These are phyloP conservation scores for Chiroxiphia lanceolata DNA, from an alignment of 2,797 vertebrate species.

Conservation along the genomic window DNA sequence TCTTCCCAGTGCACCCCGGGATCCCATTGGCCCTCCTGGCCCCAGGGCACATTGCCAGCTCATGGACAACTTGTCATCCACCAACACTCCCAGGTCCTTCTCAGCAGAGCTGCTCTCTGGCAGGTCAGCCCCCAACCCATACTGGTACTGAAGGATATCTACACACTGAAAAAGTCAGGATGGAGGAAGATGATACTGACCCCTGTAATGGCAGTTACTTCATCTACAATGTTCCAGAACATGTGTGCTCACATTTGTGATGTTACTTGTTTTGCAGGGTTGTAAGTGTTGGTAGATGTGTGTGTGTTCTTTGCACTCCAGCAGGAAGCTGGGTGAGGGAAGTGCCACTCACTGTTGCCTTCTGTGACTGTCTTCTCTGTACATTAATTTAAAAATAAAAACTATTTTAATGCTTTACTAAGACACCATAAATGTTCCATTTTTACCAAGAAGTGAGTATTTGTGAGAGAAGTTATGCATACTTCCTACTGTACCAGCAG, in stretches of 20 bases:
- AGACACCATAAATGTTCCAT: not conserved
- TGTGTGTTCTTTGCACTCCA: rapidly evolving
- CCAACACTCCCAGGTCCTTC: not conserved
- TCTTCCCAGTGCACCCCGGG: not conserved
- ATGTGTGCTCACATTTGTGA: rapidly evolving
- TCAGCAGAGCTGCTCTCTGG: not conserved
- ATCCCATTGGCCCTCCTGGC: not conserved
- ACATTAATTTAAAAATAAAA: not conserved
- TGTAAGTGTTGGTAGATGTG: not conserved
- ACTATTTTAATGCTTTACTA: rapidly evolving
- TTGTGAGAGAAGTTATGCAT: not conserved
- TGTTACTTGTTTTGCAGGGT: not conserved
- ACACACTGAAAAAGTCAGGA: too few relatives aligned
- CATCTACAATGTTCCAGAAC: rapidly evolving
- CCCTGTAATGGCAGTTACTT: not conserved
- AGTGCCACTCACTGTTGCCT: not conserved
- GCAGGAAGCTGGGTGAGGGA: not conserved
- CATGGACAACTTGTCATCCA: too few relatives aligned
- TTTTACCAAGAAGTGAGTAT: not conserved
- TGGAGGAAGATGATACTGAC: not conserved
- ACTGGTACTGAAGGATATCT: not conserved
- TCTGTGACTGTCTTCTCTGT: not conserved
- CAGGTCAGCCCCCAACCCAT: not conserved
- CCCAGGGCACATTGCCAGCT: not conserved
- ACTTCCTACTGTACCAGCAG: not conserved